These are phyloP conservation scores for Rhipidura dahli DNA, from an alignment of 2,113 vertebrate genomes.

Conservation along the genomic window DNA sequence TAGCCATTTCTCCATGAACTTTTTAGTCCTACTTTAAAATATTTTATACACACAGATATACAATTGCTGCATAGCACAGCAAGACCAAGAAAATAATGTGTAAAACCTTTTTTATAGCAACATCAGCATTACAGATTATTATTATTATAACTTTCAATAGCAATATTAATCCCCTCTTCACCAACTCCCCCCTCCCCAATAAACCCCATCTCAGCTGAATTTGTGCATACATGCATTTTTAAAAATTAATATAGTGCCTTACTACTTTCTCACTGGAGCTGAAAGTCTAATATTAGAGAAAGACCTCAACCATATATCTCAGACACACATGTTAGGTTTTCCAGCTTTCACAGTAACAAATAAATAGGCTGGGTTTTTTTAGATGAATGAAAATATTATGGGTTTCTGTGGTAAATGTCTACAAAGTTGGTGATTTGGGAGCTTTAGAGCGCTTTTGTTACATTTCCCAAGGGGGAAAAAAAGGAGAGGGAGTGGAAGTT, in stretches of 20 bases:
- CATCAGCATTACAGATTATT: neutral
- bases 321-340: neutral
- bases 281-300: neutral
- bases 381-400: neutral
- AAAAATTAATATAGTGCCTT: neutral
- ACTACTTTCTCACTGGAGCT: neutral
- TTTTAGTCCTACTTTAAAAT: neutral
- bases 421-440: neutral
- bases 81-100: neutral
- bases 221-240: neutral
- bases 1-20: neutral
- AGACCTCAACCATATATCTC: neutral
- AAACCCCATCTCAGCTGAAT: neutral
- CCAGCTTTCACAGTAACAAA: neutral
- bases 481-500: neutral
- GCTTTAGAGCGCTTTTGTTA: neutral
- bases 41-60: neutral
- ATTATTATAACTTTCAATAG: neutral
- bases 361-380: neutral
- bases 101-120: neutral
- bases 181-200: fast-evolving
- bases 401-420: neutral
- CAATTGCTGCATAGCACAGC: neutral
- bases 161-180: neutral
- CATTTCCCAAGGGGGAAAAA: neutral